Percentiles rank a stretch among this genome's conserved stretches.
Conservation (phyloP, 1,140 invertebrate species). For the Pteromalus puparum region DNA sequence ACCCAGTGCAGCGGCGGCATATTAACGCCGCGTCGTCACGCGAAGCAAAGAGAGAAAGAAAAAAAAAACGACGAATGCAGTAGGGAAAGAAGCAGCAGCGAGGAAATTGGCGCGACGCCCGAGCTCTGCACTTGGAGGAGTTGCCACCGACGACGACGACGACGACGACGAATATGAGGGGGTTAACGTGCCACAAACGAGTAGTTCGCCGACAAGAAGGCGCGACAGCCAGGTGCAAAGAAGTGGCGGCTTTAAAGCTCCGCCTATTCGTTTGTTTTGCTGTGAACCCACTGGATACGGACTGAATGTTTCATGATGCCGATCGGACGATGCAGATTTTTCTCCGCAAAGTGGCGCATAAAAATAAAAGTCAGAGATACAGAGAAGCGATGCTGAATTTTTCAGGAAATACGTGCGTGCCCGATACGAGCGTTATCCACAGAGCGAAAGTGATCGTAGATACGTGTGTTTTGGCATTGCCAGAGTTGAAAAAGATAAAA, state of each 20-base stretch:
- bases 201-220: not conserved
- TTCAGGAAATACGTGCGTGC: not conserved
- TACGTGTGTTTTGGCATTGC: too few relatives aligned
- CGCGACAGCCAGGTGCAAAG: slow-evolving; percentile 7
- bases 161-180: not conserved
- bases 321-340: not conserved
- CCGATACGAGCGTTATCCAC: too few relatives aligned
- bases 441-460: too few relatives aligned
- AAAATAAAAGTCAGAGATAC: not conserved
- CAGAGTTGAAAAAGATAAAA: not conserved
- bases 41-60: not conserved
- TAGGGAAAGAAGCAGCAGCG: not conserved
- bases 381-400: not conserved
- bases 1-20: too few relatives aligned
- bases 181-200: slow-evolving; percentile 20
- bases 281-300: too few relatives aligned
- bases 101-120: slow-evolving; percentile 25
- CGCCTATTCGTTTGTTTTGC: too few relatives aligned
- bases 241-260: not conserved
- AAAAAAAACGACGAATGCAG: not conserved
- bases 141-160: not conserved
- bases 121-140: not conserved
- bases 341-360: not conserved
- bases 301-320: too few relatives aligned
- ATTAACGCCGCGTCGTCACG: not conserved